These are phyloP conservation scores for Chiloscyllium punctatum DNA, from an alignment of 2,797 vertebrate species.

Conservation along the genomic window DNA sequence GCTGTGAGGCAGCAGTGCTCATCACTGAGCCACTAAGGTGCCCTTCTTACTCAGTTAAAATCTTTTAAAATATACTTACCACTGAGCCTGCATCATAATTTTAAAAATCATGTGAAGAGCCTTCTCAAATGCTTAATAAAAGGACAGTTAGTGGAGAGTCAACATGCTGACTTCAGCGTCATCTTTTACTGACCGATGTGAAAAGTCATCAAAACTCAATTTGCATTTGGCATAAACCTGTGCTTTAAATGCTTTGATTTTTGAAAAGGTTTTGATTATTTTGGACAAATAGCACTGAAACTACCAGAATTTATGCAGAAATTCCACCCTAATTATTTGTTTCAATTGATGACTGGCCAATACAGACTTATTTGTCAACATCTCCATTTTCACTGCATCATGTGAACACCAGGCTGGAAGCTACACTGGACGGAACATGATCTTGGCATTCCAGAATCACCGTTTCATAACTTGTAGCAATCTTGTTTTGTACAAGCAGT, in stretches of 20 bases:
- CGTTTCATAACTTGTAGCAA: not conserved
- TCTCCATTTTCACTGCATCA: not conserved
- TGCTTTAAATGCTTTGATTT: too few relatives aligned
- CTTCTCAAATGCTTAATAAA: not conserved
- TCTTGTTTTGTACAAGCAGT: not conserved
- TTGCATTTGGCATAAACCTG: too few relatives aligned
- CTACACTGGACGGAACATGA: not conserved
- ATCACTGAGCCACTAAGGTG: too few relatives aligned
- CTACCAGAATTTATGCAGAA: not conserved
- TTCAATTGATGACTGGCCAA: not conserved
- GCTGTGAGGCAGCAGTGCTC: too few relatives aligned
- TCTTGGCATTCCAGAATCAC: not conserved
- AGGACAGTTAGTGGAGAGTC: not conserved
- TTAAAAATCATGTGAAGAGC: not conserved
- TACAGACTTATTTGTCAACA: not conserved
- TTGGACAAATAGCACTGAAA: not conserved
- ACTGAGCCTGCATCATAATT: not conserved
- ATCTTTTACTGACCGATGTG: not conserved
- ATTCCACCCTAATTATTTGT: not conserved
- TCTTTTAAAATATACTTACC: not conserved
- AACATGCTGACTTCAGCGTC: not conserved
- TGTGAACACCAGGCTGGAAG: not conserved
- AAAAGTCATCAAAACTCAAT: not conserved
- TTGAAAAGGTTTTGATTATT: not conserved
- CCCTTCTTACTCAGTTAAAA: not conserved